Evolutionary conservation across 2,888 invertebrate genomes (phyloP).

Genomic region (Ditylenchus weischeri): DNA sequence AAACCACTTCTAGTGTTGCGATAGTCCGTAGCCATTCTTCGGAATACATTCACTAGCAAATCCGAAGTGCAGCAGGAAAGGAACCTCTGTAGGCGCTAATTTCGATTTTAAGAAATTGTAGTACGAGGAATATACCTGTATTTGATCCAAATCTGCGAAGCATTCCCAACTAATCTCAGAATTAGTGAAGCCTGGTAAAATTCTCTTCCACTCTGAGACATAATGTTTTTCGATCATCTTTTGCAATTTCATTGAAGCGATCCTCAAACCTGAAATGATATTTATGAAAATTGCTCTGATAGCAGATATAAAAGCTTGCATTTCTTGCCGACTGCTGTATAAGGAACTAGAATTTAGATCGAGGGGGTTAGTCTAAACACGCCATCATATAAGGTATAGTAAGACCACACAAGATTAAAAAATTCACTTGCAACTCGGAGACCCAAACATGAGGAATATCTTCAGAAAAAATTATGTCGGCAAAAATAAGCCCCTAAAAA

Average conservation of each 20-base stretch:
- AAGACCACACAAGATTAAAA: too few species aligned
- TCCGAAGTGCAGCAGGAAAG: constrained; percentile 34
- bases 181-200: constrained; percentile 13
- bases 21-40: constrained; percentile 39
- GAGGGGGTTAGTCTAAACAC: constrained; percentile 30
- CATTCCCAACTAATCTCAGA: constrained; percentile 31
- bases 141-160: constrained; percentile 24
- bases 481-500: constrained; percentile 27
- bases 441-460: constrained; percentile 37
- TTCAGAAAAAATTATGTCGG: constrained; percentile 43
- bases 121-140: constrained; percentile 13
- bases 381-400: neutral
- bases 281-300: too few species aligned
- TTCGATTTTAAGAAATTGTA: neutral
- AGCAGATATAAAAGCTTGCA: too few species aligned
- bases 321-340: constrained; percentile 24
- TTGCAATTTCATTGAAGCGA: constrained; percentile 35
- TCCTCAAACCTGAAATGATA: constrained; percentile 27
- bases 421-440: constrained; percentile 39
- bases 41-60: constrained; percentile 34
- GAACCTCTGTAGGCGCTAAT: constrained; percentile 33
- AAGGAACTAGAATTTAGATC: constrained; percentile 39
- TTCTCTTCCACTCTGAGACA: constrained; percentile 7
- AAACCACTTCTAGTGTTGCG: constrained; percentile 48
- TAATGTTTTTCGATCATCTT: constrained; percentile 16